Evolutionary conservation across 2,888 invertebrate genomes (phyloP).

Genomic region (Orchesellides sinensis): DNA sequence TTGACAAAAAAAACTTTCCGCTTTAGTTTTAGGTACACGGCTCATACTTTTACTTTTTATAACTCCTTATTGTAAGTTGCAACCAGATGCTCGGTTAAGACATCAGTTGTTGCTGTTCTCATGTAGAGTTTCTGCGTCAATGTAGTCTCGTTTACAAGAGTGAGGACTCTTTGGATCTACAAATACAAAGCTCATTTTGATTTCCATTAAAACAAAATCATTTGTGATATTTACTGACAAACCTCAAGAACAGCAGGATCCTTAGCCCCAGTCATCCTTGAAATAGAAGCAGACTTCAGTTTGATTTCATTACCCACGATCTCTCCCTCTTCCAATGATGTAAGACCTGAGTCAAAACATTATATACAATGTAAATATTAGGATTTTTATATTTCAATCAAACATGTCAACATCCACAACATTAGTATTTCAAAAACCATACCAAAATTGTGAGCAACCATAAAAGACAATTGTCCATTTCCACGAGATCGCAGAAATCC

Average conservation of each 20-base stretch:
- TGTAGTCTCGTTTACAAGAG: constrained; percentile 76
- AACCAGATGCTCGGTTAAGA: constrained; percentile 79
- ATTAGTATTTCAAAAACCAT: not conserved
- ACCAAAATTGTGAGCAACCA: constrained; percentile 82
- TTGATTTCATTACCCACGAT: constrained; percentile 76
- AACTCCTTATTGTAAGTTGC: constrained; percentile 80
- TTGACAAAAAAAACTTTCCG: too few species aligned
- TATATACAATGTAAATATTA: not conserved
- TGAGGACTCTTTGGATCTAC: constrained; percentile 78
- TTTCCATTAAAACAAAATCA: not conserved
- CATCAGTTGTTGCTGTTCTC: constrained; percentile 80
- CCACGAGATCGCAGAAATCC: constrained; percentile 82
- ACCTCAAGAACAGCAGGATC: constrained; percentile 79
- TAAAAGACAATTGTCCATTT: constrained; percentile 79
- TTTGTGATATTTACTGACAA: constrained; percentile 20
- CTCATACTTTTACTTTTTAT: too few species aligned
- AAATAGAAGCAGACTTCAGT: constrained; percentile 78
- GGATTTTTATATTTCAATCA: not conserved
- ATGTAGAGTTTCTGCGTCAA: constrained; percentile 79
- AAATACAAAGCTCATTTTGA: not conserved
- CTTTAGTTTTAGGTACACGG: too few species aligned
- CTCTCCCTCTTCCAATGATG: constrained; percentile 81
- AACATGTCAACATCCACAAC: not conserved
- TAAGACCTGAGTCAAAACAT: constrained; percentile 76
- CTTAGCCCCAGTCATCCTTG: constrained; percentile 80